These are phyloP conservation scores for Aphis gossypii DNA, from an alignment of 1,140 invertebrate genomes.

Conservation along the genomic window DNA sequence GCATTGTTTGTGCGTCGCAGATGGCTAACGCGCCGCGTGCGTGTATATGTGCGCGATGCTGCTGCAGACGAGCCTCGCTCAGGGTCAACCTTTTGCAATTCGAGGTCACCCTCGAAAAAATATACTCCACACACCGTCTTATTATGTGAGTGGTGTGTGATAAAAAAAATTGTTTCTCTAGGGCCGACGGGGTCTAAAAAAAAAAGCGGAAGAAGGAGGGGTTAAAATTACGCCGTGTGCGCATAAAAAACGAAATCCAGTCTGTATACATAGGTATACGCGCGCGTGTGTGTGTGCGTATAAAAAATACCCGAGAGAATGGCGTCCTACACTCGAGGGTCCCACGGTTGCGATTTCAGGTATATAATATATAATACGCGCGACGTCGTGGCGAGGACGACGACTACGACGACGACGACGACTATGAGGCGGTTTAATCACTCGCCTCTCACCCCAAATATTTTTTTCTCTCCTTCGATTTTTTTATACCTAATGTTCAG, in stretches of 20 bases:
- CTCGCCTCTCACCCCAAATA: constrained; percentile 39
- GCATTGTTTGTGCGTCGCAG: constrained; percentile 43
- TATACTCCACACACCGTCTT: constrained; percentile 20
- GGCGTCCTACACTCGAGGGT: constrained; percentile 22
- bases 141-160: background rate
- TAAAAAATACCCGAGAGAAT: constrained; percentile 31
- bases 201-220: constrained; percentile 48
- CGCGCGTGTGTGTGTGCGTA: background rate
- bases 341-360: constrained; percentile 53
- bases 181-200: background rate
- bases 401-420: background rate
- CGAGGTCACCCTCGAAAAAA: constrained; percentile 53
- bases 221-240: constrained; percentile 42
- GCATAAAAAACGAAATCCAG: constrained; percentile 41
- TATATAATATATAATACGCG: background rate
- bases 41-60: background rate
- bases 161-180: constrained; percentile 31
- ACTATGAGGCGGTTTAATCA: constrained; percentile 30
- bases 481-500: background rate
- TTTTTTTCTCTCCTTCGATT: constrained; percentile 11
- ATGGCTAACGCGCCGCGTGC: constrained; percentile 40
- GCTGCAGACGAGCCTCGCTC: constrained; percentile 23
- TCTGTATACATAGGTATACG: background rate
- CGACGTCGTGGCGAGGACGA: background rate
- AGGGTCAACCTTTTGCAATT: constrained; percentile 57